Conservation (phyloP, 2,888 invertebrate genomes). For the Aphidoletes aphidimyza region DNA sequence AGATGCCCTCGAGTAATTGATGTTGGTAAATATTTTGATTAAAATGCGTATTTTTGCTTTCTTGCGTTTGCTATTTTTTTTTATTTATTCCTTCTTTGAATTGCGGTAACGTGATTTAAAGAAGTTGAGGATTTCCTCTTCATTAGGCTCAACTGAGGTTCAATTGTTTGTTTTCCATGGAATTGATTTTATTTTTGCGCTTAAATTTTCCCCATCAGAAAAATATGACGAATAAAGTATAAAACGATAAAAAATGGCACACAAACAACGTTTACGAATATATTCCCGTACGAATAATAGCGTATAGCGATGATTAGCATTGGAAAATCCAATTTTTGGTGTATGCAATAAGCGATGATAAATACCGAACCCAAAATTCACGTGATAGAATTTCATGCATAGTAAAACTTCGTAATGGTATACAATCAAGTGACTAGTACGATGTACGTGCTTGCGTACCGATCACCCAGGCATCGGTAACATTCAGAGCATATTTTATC, state of each 20-base stretch:
- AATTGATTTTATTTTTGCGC: too few relatives aligned
- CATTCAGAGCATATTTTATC: neutral
- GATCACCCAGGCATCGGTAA: too few relatives aligned
- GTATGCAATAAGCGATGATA: neutral
- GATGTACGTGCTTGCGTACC: neutral
- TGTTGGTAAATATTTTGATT: constrained; percentile 53
- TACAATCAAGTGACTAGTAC: too few relatives aligned
- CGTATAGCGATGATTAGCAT: too few relatives aligned
- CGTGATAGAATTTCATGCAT: constrained; percentile 44
- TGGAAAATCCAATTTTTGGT: neutral
- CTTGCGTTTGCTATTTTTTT: neutral
- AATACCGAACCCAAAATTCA: neutral
- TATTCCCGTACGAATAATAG: too few relatives aligned
- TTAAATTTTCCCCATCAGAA: too few relatives aligned
- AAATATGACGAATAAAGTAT: too few relatives aligned
- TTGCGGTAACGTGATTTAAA: neutral
- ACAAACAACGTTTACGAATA: neutral
- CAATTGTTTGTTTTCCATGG: too few relatives aligned
- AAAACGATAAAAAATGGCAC: too few relatives aligned
- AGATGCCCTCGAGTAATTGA: constrained; percentile 50
- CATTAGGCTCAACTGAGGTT: too few relatives aligned
- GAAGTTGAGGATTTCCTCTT: neutral
- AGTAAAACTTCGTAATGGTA: neutral
- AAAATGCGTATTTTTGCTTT: constrained; percentile 40
- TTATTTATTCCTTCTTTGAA: neutral